Conservation (phyloP, 1,140 invertebrate genomes). For the Tetraneura akinire region DNA sequence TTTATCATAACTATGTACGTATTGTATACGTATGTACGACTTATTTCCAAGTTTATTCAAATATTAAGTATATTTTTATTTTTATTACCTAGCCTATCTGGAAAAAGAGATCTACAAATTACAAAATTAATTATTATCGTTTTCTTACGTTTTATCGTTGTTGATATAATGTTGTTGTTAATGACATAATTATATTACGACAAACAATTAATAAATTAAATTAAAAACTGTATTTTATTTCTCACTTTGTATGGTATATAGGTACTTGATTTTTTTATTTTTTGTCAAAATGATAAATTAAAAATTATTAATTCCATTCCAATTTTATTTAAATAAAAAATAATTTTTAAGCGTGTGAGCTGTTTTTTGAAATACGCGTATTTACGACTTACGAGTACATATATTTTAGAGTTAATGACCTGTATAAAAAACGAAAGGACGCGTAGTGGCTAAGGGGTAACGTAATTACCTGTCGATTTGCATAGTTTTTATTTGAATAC, state of each 20-base stretch:
- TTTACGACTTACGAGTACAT: not conserved
- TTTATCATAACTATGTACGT: no score
- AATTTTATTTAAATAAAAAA: not conserved
- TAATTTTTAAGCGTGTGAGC: not conserved
- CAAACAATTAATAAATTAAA: no score
- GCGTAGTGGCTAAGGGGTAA: not conserved
- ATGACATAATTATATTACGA: no score
- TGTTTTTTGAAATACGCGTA: not conserved
- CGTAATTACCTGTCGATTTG: constrained; percentile 24
- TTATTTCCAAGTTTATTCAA: no score
- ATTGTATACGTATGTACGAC: no score
- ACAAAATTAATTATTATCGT: no score
- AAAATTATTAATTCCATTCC: not conserved
- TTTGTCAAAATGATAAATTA: not conserved
- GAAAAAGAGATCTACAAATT: no score
- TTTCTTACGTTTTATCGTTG: no score
- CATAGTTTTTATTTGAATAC: constrained; percentile 24
- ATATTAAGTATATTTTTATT: no score
- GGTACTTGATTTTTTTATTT: not conserved
- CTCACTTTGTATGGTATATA: not conserved
- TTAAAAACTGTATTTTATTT: not conserved
- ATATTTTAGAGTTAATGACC: constrained; percentile 27
- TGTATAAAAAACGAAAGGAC: constrained; percentile 13
- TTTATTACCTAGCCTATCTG: no score
- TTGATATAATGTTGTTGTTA: no score